Evolutionary conservation across 2,888 invertebrate genomes (phyloP).

Genomic region (Meiosimyza decipiens): DNA sequence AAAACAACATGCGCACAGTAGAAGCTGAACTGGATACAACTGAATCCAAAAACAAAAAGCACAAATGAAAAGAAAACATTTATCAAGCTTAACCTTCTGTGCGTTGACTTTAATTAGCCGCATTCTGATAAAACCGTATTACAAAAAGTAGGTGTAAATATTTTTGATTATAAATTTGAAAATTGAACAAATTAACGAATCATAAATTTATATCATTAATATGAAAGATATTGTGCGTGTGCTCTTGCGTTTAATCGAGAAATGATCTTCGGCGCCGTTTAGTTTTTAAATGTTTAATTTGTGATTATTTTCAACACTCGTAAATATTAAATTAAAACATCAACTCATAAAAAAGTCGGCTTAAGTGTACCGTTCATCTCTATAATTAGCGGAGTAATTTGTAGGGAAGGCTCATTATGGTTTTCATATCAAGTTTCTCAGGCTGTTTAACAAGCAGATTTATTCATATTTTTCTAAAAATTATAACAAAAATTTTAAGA

Average conservation of each 20-base stretch:
- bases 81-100: conserved; percentile 29
- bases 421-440: too few species aligned
- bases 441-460: too few species aligned
- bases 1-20: not conserved
- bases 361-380: not conserved
- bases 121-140: not conserved
- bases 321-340: conserved; percentile 1
- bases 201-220: not conserved
- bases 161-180: conserved; percentile 30
- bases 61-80: conserved; percentile 9
- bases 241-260: not conserved
- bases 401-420: not conserved
- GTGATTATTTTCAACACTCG: not conserved
- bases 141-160: conserved; percentile 30
- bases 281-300: not conserved
- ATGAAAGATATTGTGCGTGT: not conserved
- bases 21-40: not conserved
- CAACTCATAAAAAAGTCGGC: conserved; percentile 21
- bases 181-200: conserved; percentile 19
- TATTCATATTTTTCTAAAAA: too few species aligned
- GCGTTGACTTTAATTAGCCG: not conserved
- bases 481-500: too few species aligned
- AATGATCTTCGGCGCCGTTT: not conserved
- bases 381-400: conserved; percentile 6
- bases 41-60: not conserved